A percentile compares a stretch with the other conserved stretches of the same genome.
phyloP scores from a whole-genome alignment of 2,797 vertebrate genomes.

The Hylomyscus alleni region DNA sequence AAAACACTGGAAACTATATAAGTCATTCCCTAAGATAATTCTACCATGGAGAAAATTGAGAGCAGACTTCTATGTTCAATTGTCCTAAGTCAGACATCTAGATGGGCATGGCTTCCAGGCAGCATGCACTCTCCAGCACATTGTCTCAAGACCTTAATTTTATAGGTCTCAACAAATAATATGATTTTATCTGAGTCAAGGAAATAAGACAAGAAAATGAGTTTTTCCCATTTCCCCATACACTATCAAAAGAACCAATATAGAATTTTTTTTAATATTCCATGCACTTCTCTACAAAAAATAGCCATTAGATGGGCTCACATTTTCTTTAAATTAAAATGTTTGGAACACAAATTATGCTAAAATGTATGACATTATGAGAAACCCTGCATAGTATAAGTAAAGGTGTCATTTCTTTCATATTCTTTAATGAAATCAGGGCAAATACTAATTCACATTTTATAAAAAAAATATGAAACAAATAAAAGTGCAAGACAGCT shows the following conservation, averaged over 20 bases:
- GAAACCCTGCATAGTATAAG: neutral
- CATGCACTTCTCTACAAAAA: neutral
- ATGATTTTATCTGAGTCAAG: constrained; percentile 12
- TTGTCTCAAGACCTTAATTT: constrained; percentile 17
- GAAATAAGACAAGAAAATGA: neutral
- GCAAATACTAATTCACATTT: neutral
- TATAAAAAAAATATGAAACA: neutral
- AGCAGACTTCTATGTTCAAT: neutral
- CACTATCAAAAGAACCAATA: neutral
- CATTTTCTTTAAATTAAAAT: neutral
- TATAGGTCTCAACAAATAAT: neutral
- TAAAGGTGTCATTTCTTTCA: neutral
- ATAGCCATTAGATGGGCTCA: neutral
- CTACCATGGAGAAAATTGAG: neutral
- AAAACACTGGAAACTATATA: neutral
- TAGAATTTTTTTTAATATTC: neutral
- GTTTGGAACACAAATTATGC: neutral
- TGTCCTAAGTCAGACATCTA: neutral
- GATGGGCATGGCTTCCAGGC: neutral
- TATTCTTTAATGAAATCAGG: neutral
- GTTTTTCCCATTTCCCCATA: neutral
- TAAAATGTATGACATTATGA: neutral
- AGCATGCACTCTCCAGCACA: neutral
- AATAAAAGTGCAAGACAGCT: neutral
- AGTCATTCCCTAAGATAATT: neutral